Evolutionary conservation across 2,113 vertebrate genomes (phyloP), one percentile per base, ranked within the genome.

Genomic region (Limanda limanda): DNA sequence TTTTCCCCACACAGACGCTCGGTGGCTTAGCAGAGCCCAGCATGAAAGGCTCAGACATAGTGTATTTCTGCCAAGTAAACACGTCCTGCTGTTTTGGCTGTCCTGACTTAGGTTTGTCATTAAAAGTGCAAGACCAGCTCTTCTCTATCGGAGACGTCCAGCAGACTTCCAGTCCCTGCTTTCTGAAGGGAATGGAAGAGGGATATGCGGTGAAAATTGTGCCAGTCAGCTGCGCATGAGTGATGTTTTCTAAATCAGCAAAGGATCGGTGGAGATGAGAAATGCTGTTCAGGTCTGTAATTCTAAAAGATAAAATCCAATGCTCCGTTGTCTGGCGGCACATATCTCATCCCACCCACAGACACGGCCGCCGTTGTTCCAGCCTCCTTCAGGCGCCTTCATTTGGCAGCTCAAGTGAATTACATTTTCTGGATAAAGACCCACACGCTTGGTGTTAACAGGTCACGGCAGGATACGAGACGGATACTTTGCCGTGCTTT

Each of bases 11-110:
- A n/a, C 69, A 47, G 67, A 66, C 37, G 72, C 58, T 58, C 68
- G 52, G 64, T 82, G 80, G 82, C 78, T 81, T 65, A 12, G 63
- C 76, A 77, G 87, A 89, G 81, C 83, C 59, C 61, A 47, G 74
- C 81, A 93, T 92, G 78, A 91, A 93, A 91, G 72, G 79, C 85
- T 89, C 82, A 68, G 62, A 20, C 23, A 68, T 78, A 45, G 62
- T 89, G 85, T 84, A 78, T 87, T 91, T 91, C 82, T 93, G 90
- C 87, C 84, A 88, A 92, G 87, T 91, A 91, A 92, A 93, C 87
- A 93, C 83, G 81, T 85, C 88, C 79, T 75, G 84, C 83, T 90
- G 79, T 82, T 92, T 85, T 81, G 83, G 71, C 87, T 83, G 74
- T 74, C 84, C 70, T 81, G 68, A 71, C 76, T 83, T 73, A 59